Percentiles rank a stretch among this genome's conserved stretches.
Conservation (phyloP, 2,797 vertebrate species). For the Sebastes kiyomatsui region DNA sequence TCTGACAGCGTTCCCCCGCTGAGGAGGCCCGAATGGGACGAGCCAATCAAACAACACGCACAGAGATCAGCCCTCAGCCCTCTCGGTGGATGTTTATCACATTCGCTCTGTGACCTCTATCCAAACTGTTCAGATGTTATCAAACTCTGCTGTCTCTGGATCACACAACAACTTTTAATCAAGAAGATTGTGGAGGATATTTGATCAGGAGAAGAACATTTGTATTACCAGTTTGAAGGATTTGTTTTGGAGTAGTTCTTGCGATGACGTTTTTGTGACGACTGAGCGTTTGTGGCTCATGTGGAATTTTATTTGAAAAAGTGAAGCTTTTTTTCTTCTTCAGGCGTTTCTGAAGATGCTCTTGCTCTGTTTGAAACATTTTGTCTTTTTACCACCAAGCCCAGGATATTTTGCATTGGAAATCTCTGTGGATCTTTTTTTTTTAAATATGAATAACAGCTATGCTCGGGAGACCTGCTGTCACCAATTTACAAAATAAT, state of each 20-base stretch:
- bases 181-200: background rate
- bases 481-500: background rate
- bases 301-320: background rate
- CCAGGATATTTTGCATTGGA: background rate
- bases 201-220: background rate
- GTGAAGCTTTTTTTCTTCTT: background rate
- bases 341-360: background rate
- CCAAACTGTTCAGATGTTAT: background rate
- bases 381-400: background rate
- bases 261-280: background rate
- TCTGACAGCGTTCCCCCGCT: conserved; percentile 71
- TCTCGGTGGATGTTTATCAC: conserved; percentile 1
- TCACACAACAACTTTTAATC: background rate
- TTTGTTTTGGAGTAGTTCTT: background rate
- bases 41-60: conserved; percentile 40
- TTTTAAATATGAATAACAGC: background rate
- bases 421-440: background rate
- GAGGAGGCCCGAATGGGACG: conserved; percentile 40
- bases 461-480: background rate
- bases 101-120: conserved; percentile 26
- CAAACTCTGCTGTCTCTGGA: background rate
- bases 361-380: background rate
- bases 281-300: background rate
- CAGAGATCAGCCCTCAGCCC: background rate
- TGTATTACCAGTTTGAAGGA: background rate